Evolutionary conservation across 1,140 invertebrate genomes (phyloP), one percentile per base, ranked within the genome.

Genomic region (Listronotus bonariensis): DNA sequence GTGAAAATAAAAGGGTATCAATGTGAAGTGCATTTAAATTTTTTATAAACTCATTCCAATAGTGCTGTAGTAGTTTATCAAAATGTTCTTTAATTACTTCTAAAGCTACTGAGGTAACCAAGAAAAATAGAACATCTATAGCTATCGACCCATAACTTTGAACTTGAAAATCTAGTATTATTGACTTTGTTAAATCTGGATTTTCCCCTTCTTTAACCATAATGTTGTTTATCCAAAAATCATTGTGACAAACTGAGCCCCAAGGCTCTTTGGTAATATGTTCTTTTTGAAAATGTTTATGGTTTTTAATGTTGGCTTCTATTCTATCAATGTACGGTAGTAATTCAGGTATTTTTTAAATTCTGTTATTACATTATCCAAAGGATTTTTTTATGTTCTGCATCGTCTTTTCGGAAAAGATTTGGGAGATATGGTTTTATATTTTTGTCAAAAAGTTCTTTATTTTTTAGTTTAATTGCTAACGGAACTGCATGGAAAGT

Each of bases 211-310:
- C 78, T 68, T 78, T 77, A 2, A 80, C 46, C 69, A 88, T 76
- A 6, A 85, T 74, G 60, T 88, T 88, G 68, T 86, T 87, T 6
- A 80, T 75, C 86, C 85, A 87, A 26, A 85, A 78, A 72, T 87
- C 86, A 2, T 78, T 72, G 42, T 87, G 86, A 2, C 79, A 71
- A 10, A 82, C 78, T 0, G 80, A 80, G 0, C 79, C 79, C 74
- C 79, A 86, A 0, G 77, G 78, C 53, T 81, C 68, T 20, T 49
- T 52, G 9, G 41, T 10, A 6, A 3, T 20, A 11, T 26, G n/a
- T n/a, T 46, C 15, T 3, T 59, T 14, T 11, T 32, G 9, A 15
- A 48, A 36, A 5, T 4, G 14, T 9, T 34, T 49, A 15, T 14
- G 12, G 14, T 56, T 56, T 38, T 43, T 31, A 10, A 56, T 17